These are phyloP conservation scores for Apamea epomidion DNA, from an alignment of 2,888 invertebrate species.

Conservation along the genomic window DNA sequence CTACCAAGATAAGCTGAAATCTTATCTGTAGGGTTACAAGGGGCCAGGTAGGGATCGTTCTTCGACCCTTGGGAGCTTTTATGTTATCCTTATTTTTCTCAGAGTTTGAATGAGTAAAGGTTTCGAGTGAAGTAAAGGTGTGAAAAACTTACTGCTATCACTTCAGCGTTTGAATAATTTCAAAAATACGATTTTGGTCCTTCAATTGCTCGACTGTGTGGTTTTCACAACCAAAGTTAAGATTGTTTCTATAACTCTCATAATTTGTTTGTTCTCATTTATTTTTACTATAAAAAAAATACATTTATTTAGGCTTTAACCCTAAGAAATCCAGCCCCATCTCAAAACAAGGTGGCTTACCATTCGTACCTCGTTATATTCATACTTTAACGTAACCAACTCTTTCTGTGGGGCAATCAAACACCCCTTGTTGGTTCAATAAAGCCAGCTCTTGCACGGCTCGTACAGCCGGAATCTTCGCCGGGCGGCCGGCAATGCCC, in stretches of 20 bases:
- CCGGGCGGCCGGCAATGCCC: constrained; percentile 50
- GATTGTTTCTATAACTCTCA: neutral
- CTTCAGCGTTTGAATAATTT: neutral
- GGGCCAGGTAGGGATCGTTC: constrained; percentile 60
- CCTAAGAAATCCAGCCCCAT: neutral
- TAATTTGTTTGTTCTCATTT: neutral
- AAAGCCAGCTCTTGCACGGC: constrained; percentile 43
- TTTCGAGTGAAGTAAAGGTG: neutral
- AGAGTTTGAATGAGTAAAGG: constrained; percentile 48
- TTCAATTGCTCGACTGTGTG: neutral
- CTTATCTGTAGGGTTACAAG: constrained; percentile 60
- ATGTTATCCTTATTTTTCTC: constrained; percentile 50
- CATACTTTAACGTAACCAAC: constrained; percentile 38
- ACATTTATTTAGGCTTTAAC: neutral
- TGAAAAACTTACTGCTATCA: neutral
- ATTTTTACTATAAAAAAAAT: neutral
- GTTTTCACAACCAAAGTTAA: neutral
- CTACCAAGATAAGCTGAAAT: constrained; percentile 65
- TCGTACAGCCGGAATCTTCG: constrained; percentile 21
- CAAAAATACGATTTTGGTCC: neutral
- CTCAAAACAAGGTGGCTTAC: neutral
- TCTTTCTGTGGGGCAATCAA: constrained; percentile 59
- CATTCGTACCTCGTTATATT: constrained; percentile 17
- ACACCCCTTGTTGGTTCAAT: constrained; percentile 63
- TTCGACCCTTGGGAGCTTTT: constrained; percentile 61